Base-by-base conservation (phyloP, 2,888 invertebrate species). In the Melinopterus prodromus region DNA sequence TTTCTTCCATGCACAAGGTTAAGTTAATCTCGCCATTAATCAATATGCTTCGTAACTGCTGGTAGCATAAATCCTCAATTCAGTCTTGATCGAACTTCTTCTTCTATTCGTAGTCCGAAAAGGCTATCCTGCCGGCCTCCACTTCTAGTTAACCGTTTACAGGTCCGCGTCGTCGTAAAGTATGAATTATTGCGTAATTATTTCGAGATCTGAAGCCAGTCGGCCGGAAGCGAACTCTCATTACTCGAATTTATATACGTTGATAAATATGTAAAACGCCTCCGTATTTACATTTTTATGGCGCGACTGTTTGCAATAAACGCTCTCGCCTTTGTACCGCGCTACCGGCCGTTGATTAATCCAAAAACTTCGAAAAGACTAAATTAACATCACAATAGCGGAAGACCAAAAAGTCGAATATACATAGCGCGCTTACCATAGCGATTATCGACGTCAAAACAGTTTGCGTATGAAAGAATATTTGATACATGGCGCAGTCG, bases 161-260 rank as follows among this genome's bases (percentile, higher is more conserved):
- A 7, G 53, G 53, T 53, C 53, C 2, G 9, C 12, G 53, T 53
- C 53, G 53, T 53, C 53, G 53, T 53, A 53, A 53, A 53, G 53
- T 53, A 53, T 53, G 53, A 53, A 53, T 53, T 53, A 53, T 53
- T 53, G 53, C 53, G 53, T 53, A 53, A 53, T 53, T 53, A 53
- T 53, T 53, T 53, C 53, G 53, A 9, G 53, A 53, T 53, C 9
- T 6, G 53, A 12, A 53, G 53, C 53, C 53, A 12, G 53, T 53
- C 53, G 53, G 12, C 53, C 53, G 53, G 53, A 53, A 53, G 53
- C 2, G 53, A 12, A 12, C 53, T 53, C 53, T 53, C 53, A 53
- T 53, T 53, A 53, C 53, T 12, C 1, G 53, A 53, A 53, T 53
- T 53, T 53, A 53, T 53, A 53, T 53, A 53, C 53, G 53, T 53